phyloP scores from a whole-genome alignment of 2,888 invertebrate species.

The Adelphocoris suturalis region DNA sequence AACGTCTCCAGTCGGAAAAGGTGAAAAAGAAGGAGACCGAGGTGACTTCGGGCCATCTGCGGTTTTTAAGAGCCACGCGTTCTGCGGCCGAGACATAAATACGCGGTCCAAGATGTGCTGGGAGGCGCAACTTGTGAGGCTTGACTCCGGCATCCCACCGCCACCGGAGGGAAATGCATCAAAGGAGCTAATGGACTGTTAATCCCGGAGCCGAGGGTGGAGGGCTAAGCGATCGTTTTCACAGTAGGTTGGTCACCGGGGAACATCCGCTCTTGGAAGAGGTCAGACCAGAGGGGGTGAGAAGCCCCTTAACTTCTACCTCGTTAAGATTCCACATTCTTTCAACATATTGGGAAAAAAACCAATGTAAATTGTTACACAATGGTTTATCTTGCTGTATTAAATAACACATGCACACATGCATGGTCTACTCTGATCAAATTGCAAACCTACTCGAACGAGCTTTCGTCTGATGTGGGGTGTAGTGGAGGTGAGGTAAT shows the following conservation, averaged over 20 bases:
- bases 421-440: no score
- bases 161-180: slow-evolving; percentile 4
- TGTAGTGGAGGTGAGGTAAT: no score
- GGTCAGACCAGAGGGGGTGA: not conserved
- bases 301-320: slow-evolving; percentile 37
- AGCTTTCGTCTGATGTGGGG: no score
- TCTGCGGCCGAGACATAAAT: slow-evolving; percentile 44
- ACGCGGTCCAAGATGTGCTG: not conserved
- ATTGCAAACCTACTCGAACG: no score
- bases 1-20: not conserved
- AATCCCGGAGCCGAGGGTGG: slow-evolving; percentile 42
- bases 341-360: not conserved
- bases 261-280: slow-evolving; percentile 32
- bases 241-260: slow-evolving; percentile 60
- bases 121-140: slow-evolving; percentile 60
- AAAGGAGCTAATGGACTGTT: slow-evolving; percentile 68
- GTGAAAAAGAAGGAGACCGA: not conserved
- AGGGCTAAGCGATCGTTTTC: slow-evolving; percentile 60
- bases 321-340: slow-evolving; percentile 36
- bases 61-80: slow-evolving; percentile 51
- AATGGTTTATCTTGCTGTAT: no score
- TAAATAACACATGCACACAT: no score
- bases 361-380: not conserved
- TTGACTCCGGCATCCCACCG: slow-evolving; percentile 57
- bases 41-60: slow-evolving; percentile 38